These are phyloP conservation scores for Frankliniella fusca DNA, from an alignment of 2,888 invertebrate species.

Conservation along the genomic window DNA sequence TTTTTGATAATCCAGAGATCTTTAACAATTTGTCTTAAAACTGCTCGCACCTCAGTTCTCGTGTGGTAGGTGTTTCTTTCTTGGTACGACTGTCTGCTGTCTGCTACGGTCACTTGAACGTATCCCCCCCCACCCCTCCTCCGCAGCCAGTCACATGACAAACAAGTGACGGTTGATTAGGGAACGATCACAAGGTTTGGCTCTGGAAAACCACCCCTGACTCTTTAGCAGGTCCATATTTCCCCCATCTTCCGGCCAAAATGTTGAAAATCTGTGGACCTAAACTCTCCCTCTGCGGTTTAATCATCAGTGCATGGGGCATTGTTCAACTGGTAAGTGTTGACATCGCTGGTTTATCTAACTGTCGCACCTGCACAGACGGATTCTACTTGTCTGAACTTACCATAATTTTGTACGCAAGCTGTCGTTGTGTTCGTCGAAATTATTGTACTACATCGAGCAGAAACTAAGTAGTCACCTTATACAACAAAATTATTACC, in stretches of 20 bases:
- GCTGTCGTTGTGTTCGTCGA: background rate
- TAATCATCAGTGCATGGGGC: slow-evolving; percentile 90
- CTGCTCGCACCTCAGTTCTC: too few species aligned
- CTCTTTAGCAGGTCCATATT: background rate
- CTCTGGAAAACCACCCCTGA: background rate
- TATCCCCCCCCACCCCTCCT: too few species aligned
- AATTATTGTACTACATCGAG: background rate
- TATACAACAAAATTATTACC: background rate
- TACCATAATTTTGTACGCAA: too few species aligned
- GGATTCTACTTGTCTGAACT: background rate
- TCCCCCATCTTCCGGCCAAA: background rate
- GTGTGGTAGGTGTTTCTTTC: too few species aligned
- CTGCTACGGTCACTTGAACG: too few species aligned
- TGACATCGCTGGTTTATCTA: background rate
- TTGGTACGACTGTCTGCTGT: too few species aligned
- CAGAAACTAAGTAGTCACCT: background rate
- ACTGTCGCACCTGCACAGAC: background rate
- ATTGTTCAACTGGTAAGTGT: slow-evolving; percentile 84
- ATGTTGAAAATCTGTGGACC: slow-evolving; percentile 79
- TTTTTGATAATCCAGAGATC: too few species aligned
- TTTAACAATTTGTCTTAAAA: too few species aligned
- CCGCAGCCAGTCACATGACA: background rate
- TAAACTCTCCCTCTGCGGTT: slow-evolving; percentile 84
- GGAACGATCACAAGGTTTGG: background rate
- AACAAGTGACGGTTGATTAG: slow-evolving; percentile 4